Percentiles rank a stretch among this genome's conserved stretches.
Evolutionary conservation across 2,888 invertebrate genomes (phyloP).

Genomic region (Leucozona laternaria): DNA sequence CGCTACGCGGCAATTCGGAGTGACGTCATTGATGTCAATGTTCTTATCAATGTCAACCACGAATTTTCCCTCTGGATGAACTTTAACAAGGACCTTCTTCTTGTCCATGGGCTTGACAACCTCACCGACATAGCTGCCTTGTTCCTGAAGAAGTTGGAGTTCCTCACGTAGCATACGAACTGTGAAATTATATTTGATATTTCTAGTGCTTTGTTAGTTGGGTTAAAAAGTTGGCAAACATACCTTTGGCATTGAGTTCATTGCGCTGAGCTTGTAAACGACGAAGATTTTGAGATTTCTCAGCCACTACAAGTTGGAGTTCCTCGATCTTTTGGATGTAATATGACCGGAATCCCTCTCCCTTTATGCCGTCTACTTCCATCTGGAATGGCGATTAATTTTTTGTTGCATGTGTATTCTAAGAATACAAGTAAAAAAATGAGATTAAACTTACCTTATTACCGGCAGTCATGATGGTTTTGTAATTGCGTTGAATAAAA

Average conservation of each 20-base stretch:
- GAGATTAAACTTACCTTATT: constrained; percentile 78
- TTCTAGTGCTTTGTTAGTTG: not conserved
- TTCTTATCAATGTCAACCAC: constrained; percentile 99
- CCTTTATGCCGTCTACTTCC: constrained; percentile 81
- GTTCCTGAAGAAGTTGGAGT: constrained; percentile 97
- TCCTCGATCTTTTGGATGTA: constrained; percentile 99
- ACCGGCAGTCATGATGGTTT: constrained; percentile 80
- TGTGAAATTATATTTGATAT: constrained; percentile 80
- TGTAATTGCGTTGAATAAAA: constrained; percentile 39
- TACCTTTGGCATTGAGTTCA: constrained; percentile 99
- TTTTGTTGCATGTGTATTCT: not conserved
- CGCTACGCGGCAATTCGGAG: constrained; percentile 98
- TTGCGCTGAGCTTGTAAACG: constrained; percentile 99
- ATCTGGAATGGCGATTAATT: constrained; percentile 77
- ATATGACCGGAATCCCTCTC: constrained; percentile 97
- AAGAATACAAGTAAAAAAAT: not conserved
- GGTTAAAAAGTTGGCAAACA: not conserved
- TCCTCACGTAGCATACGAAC: constrained; percentile 99
- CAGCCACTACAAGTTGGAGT: constrained; percentile 96
- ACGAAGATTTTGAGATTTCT: constrained; percentile 98
- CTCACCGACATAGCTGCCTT: constrained; percentile 99
- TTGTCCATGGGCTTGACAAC: constrained; percentile 99
- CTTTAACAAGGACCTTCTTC: constrained; percentile 99
- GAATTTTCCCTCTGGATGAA: constrained; percentile 99
- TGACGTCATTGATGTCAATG: constrained; percentile 98